These are phyloP conservation scores for Amphiprion clarkii DNA, from an alignment of 2,797 vertebrate species.

Conservation along the genomic window DNA sequence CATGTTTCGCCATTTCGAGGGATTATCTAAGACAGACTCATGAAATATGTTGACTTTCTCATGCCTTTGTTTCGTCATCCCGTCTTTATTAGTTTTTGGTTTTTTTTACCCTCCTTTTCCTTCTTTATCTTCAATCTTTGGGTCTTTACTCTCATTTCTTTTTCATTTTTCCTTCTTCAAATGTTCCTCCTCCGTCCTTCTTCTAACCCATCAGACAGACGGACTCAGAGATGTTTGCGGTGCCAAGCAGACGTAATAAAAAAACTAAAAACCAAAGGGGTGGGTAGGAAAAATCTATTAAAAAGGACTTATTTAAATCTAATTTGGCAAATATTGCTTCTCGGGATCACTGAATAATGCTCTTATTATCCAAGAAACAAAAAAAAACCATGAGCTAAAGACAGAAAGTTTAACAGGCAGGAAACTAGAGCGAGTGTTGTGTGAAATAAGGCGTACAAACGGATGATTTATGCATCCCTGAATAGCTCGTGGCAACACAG, in stretches of 20 bases:
- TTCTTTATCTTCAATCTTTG: slow-evolving; percentile 4
- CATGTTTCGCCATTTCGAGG: slow-evolving; percentile 24
- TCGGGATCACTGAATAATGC: slow-evolving; percentile 76
- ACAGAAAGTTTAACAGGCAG: slow-evolving; percentile 39
- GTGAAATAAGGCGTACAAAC: background rate
- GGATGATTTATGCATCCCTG: background rate
- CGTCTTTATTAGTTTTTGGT: no score
- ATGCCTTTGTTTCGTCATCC: background rate
- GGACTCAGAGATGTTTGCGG: slow-evolving; percentile 57
- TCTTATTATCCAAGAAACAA: slow-evolving; percentile 67
- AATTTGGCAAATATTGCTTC: slow-evolving; percentile 78
- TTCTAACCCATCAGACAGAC: slow-evolving; percentile 36
- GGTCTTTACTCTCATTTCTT: background rate
- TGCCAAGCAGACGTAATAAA: slow-evolving; percentile 84
- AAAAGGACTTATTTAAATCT: slow-evolving; percentile 75
- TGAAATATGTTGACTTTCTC: slow-evolving; percentile 19
- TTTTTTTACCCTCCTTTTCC: background rate
- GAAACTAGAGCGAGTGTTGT: slow-evolving; percentile 40
- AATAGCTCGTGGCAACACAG: slow-evolving; percentile 5
- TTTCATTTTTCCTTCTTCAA: background rate
- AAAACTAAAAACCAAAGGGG: slow-evolving; percentile 67
- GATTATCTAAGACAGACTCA: slow-evolving; percentile 26
- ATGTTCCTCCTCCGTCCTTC: background rate
- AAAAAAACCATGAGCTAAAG: slow-evolving; percentile 44
- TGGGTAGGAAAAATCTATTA: slow-evolving; percentile 79